Evolutionary conservation across 2,797 vertebrate genomes (phyloP), one percentile per base, ranked within the genome.

Genomic region (Margarornis squamiger): DNA sequence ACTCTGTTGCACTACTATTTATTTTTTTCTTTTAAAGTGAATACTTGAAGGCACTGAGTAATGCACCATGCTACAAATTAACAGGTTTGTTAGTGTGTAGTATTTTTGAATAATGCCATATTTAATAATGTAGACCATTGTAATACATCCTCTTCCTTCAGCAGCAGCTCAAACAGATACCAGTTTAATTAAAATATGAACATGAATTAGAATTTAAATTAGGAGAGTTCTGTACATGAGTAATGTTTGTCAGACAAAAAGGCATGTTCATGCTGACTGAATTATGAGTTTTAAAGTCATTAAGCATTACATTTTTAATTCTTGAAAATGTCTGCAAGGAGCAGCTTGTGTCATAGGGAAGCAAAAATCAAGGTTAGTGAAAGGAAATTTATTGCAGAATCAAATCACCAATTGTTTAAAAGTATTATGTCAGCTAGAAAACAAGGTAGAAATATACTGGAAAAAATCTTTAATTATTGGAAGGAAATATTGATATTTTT

Each of bases 111-210:
- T 74, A 77, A 67, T 30, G 38, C 32, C 5, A 0, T 78, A 34
- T 68, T 16, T 67, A 57, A 49, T 68, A 75, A 63, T 2, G 4
- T 57, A 32, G 52, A 65, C 16, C 27, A 14, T 51, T 89, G 30
- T 77, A 74, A 63, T 34, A 15, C 17, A 86, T 82, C 43, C 23
- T 78, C 12, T 62, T 70, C 62, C 36, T 91, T 86, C 34, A 80
- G 30, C 41, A 87, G 46, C 51, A 80, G 26, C 75, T 89, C 39
- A 73, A 84, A 65, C 43, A 79, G 71, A 38, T 80, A 65, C 14
- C 11, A 51, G 11, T 93, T 89, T 80, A 95, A 93, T 91, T 95
- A 79, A 89, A 87, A 82, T 80, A 57, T 66, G 58, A 72, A 43
- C 68, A 46, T 80, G 68, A 89, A 87, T 89, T 79, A 82, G 45